A percentile compares a stretch with the other conserved stretches of the same genome.
Conservation (phyloP, 2,888 invertebrate genomes). For the Eupithecia vulgata region DNA sequence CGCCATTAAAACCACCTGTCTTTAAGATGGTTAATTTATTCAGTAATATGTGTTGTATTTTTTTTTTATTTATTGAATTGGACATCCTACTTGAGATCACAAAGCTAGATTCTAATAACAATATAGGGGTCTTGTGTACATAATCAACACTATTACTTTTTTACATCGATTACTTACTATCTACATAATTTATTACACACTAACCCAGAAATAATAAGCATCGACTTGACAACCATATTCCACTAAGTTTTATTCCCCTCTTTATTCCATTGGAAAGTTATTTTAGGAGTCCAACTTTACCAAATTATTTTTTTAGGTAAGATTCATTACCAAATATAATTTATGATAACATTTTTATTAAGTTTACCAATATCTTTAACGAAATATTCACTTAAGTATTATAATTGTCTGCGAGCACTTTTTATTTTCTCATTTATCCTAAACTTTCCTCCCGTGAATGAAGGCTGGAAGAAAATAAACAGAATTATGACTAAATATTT, state of each 20-base stretch:
- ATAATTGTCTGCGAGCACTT: not conserved
- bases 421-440: constrained; percentile 22
- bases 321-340: not conserved
- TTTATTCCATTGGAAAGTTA: not conserved
- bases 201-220: not conserved
- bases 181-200: not conserved
- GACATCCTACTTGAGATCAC: too few species aligned
- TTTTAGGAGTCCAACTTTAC: not conserved
- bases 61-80: too few species aligned
- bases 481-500: not conserved
- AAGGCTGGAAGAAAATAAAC: constrained; percentile 66
- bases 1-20: not conserved
- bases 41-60: too few species aligned
- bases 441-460: constrained; percentile 73
- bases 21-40: not conserved
- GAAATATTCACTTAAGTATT: not conserved
- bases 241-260: not conserved
- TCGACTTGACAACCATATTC: not conserved
- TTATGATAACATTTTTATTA: not conserved
- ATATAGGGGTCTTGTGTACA: too few species aligned
- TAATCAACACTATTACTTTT: too few species aligned
- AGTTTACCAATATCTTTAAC: not conserved
- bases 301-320: not conserved
- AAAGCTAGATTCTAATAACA: too few species aligned
- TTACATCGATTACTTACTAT: not conserved